phyloP scores from a whole-genome alignment of 2,113 vertebrate genomes.

The Penelope pileata region DNA sequence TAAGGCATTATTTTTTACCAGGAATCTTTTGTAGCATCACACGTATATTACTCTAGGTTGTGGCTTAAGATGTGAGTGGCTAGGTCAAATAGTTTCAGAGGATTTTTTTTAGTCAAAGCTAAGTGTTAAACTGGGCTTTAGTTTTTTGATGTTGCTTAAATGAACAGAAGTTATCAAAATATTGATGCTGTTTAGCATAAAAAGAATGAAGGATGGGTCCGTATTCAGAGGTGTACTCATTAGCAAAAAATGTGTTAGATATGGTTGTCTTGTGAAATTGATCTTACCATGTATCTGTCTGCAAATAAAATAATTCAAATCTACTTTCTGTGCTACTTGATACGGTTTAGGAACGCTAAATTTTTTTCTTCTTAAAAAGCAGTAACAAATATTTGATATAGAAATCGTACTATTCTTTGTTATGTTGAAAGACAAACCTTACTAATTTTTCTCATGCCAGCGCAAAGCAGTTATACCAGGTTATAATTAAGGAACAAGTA shows the following conservation, averaged over 20 bases:
- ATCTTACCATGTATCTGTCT: background rate
- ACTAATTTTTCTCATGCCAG: background rate
- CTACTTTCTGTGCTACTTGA: background rate
- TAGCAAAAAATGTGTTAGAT: background rate
- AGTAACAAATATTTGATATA: background rate
- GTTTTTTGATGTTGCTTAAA: background rate
- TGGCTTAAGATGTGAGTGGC: background rate
- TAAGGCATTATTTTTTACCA: background rate
- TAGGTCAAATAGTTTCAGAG: background rate
- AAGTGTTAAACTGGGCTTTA: background rate
- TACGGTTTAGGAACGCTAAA: background rate
- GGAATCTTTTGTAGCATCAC: background rate
- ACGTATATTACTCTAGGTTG: background rate
- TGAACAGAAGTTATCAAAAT: background rate
- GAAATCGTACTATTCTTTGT: background rate
- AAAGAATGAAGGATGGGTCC: background rate
- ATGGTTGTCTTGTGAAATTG: background rate
- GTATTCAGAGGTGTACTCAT: background rate
- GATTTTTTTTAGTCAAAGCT: background rate
- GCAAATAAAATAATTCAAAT: background rate
- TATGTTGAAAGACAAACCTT: background rate
- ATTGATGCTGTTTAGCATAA: background rate
- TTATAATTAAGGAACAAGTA: background rate
- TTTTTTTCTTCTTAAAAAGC: background rate
- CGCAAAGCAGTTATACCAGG: background rate